Evolutionary conservation across 2,797 vertebrate species (phyloP).

Genomic region (Cossypha polioptera): DNA sequence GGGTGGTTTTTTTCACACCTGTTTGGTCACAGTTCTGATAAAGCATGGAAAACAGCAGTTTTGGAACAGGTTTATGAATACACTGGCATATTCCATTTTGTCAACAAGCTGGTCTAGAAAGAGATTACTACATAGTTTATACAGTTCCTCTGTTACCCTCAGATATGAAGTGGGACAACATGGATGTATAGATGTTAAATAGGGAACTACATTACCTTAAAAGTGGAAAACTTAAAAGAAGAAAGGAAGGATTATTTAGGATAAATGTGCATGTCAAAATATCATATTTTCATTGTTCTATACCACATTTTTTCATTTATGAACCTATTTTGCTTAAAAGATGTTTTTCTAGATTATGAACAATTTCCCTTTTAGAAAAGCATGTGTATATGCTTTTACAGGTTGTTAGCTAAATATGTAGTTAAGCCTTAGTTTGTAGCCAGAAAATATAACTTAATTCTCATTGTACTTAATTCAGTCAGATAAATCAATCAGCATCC

Average conservation of each 20-base stretch:
- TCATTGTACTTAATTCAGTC: not conserved
- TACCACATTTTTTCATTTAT: not conserved
- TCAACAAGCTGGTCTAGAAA: not conserved
- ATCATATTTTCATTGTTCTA: not conserved
- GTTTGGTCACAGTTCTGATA: not conserved
- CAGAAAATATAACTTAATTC: not conserved
- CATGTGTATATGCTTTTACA: not conserved
- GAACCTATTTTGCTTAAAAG: not conserved
- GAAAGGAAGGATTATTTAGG: not conserved
- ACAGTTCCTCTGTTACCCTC: not conserved
- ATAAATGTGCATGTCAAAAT: not conserved
- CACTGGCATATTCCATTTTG: not conserved
- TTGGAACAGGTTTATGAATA: not conserved
- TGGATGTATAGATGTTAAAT: rapidly evolving
- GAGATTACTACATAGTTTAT: not conserved
- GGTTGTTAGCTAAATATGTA: not conserved
- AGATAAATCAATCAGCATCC: not conserved
- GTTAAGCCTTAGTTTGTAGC: not conserved
- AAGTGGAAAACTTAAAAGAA: not conserved
- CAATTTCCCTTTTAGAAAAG: not conserved
- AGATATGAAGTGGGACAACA: not conserved
- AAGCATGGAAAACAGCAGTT: not conserved
- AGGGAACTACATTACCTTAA: not conserved
- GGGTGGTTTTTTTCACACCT: not conserved
- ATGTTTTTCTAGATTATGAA: not conserved